Percentiles rank a stretch among this genome's conserved stretches.
Conservation (phyloP, 2,888 invertebrate genomes). For the Zygothrica quintamaculata region DNA sequence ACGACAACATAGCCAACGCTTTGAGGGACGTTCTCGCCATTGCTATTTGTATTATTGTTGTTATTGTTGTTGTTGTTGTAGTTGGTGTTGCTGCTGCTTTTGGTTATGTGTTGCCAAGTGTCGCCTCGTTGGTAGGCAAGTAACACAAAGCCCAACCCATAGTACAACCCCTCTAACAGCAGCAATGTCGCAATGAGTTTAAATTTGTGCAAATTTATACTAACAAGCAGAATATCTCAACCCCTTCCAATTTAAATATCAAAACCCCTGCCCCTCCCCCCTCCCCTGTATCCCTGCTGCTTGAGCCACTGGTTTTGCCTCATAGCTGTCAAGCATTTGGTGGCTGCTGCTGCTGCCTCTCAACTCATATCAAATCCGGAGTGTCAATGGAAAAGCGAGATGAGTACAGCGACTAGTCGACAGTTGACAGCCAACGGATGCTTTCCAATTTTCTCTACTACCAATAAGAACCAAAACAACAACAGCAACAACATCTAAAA, state of each 20-base stretch:
- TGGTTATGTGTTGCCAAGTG: constrained; percentile 59
- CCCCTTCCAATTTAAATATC: too few species aligned
- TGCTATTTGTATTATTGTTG: constrained; percentile 20
- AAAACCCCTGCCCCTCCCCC: neutral
- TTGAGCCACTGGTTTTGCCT: too few species aligned
- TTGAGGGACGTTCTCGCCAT: constrained; percentile 40
- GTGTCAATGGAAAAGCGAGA: constrained; percentile 58
- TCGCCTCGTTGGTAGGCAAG: constrained; percentile 45
- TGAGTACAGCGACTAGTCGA: constrained; percentile 46
- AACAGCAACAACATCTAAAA: constrained; percentile 22
- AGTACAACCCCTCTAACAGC: neutral
- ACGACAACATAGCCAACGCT: constrained; percentile 62
- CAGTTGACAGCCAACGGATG: constrained; percentile 50
- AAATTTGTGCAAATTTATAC: constrained; percentile 66
- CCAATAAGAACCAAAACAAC: constrained; percentile 48
- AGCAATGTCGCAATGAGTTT: constrained; percentile 24
- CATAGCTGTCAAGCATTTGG: constrained; percentile 5
- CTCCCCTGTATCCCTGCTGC: neutral
- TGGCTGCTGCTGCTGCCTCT: constrained; percentile 4
- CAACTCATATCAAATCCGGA: constrained; percentile 5
- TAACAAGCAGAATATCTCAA: constrained; percentile 47
- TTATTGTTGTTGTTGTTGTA: constrained; percentile 11
- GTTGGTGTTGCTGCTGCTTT: constrained; percentile 36
- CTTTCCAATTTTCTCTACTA: constrained; percentile 60
- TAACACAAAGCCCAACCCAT: constrained; percentile 25